Conservation (phyloP, 2,113 vertebrate genomes). For the Thymallus thymallus region DNA sequence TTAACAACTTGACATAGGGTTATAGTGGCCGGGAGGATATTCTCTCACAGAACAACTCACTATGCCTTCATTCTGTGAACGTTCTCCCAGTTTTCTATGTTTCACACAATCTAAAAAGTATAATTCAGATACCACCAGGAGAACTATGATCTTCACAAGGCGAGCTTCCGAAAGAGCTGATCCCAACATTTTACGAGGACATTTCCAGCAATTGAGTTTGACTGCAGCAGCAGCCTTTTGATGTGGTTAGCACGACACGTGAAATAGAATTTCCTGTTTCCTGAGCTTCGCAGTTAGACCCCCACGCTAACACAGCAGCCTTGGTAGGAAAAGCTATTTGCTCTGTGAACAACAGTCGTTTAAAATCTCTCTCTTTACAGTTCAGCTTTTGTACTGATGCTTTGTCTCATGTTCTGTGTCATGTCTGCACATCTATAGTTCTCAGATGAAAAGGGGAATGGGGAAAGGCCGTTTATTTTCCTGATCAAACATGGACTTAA, state of each 20-base stretch:
- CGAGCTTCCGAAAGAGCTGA: neutral
- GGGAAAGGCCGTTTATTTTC: neutral
- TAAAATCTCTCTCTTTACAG: constrained; percentile 14
- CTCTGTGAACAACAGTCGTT: constrained; percentile 14
- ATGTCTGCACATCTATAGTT: neutral
- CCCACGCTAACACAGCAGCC: neutral
- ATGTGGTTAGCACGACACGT: constrained; percentile 22
- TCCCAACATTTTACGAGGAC: neutral
- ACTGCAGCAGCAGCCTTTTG: constrained; percentile 4
- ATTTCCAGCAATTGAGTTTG: constrained; percentile 2
- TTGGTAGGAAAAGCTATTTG: constrained; percentile 6
- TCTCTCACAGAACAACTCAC: neutral
- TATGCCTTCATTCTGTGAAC: neutral
- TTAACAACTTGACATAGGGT: neutral
- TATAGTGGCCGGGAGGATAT: neutral
- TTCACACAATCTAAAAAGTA: neutral
- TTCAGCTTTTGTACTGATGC: constrained; percentile 14
- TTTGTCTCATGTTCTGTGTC: neutral
- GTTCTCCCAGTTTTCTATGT: neutral
- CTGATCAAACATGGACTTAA: constrained; percentile 10
- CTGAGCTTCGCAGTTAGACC: neutral
- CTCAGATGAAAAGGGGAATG: neutral
- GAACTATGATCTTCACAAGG: neutral
- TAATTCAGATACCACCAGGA: neutral
- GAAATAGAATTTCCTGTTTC: constrained; percentile 41